A percentile compares a stretch with the other conserved stretches of the same genome.
Evolutionary conservation across 2,113 vertebrate genomes (phyloP).

Genomic region (Mystacornis crossleyi): DNA sequence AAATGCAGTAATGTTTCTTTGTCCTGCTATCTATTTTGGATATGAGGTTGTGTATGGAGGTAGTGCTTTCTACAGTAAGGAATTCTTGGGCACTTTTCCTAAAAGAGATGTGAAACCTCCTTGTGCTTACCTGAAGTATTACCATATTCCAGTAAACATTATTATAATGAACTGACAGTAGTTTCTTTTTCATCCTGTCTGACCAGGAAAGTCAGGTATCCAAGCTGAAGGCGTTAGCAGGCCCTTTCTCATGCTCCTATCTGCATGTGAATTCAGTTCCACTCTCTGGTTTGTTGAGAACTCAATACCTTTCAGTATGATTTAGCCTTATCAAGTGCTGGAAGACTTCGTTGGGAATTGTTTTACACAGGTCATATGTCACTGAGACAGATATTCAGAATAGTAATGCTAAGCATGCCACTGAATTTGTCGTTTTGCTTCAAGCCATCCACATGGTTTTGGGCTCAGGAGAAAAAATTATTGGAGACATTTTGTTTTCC

Average conservation of each 20-base stretch:
- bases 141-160: neutral
- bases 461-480: neutral
- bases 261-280: neutral
- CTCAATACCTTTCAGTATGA: neutral
- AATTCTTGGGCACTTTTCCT: neutral
- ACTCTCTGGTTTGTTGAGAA: neutral
- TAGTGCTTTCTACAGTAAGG: neutral
- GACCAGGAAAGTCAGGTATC: neutral
- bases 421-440: neutral
- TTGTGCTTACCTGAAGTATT: neutral
- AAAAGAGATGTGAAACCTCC: neutral
- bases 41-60: neutral
- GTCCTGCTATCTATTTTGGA: neutral
- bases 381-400: neutral
- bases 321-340: neutral
- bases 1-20: neutral
- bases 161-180: neutral
- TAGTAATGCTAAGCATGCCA: neutral
- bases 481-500: neutral
- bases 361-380: neutral
- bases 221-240: neutral
- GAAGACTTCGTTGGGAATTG: neutral
- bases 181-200: neutral
- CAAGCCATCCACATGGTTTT: neutral
- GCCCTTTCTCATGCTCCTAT: neutral